phyloP scores from a whole-genome alignment of 2,888 invertebrate genomes.

The Nymphalis c-album region DNA sequence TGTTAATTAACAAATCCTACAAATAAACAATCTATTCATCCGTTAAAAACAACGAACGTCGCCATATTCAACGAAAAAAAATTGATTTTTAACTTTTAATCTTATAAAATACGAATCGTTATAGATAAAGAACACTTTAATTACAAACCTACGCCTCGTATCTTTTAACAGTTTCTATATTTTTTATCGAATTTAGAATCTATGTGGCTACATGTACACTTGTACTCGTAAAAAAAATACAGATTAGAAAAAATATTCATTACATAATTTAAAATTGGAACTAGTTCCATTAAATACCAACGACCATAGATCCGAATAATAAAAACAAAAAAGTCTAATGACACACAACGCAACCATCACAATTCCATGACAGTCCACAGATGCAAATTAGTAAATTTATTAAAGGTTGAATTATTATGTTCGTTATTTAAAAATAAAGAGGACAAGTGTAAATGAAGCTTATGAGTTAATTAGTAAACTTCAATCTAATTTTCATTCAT shows the following conservation, averaged over 20 bases:
- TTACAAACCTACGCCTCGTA: conserved; percentile 36
- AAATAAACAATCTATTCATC: conserved; percentile 32
- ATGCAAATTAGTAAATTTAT: too few relatives aligned
- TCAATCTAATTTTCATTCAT: conserved; percentile 34
- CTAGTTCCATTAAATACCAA: too few relatives aligned
- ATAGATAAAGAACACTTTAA: conserved; percentile 47
- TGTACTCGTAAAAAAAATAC: conserved; percentile 3
- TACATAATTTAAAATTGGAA: too few relatives aligned
- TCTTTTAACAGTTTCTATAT: conserved; percentile 32
- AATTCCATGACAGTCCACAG: too few relatives aligned
- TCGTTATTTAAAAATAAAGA: not conserved
- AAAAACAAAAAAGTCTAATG: too few relatives aligned
- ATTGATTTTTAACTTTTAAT: conserved; percentile 1
- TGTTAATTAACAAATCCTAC: conserved; percentile 35
- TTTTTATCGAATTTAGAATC: conserved; percentile 34
- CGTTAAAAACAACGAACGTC: conserved; percentile 25
- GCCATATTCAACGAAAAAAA: conserved; percentile 3
- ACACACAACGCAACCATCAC: too few relatives aligned
- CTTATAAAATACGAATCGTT: conserved; percentile 26
- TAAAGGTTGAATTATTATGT: too few relatives aligned
- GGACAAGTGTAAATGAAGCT: conserved; percentile 25
- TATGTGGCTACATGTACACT: conserved; percentile 28
- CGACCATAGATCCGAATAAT: too few relatives aligned
- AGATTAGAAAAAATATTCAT: not conserved
- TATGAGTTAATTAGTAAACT: conserved; percentile 30